Evolutionary conservation across 2,797 vertebrate genomes (phyloP).

Genomic region (Salmo trutta): DNA sequence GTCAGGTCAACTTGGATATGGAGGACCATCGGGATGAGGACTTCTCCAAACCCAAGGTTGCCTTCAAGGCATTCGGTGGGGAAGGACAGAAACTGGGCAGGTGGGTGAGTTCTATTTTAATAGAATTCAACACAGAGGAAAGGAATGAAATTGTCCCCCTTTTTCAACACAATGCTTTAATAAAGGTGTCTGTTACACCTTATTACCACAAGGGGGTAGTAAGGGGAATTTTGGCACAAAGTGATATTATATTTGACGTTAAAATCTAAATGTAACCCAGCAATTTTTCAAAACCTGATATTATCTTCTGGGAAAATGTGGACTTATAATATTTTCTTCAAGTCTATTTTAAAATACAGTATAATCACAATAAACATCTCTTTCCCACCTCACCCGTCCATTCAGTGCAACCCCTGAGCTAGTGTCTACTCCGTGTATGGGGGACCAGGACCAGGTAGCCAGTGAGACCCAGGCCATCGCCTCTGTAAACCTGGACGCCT

Average conservation of each 20-base stretch:
- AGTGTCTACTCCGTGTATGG: conserved; percentile 63
- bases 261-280: too few species aligned
- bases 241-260: too few species aligned
- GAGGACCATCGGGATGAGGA: conserved; percentile 98
- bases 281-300: too few species aligned
- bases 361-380: not conserved
- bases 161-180: too few species aligned
- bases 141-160: too few species aligned
- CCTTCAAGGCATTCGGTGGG: conserved; percentile 92
- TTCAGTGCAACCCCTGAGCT: conserved; percentile 87
- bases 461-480: conserved; percentile 90
- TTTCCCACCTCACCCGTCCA: not conserved
- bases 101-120: conserved; percentile 67
- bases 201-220: too few species aligned
- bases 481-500: conserved; percentile 79
- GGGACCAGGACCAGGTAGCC: conserved; percentile 75
- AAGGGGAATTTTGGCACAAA: too few species aligned
- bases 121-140: too few species aligned
- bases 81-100: conserved; percentile 98
- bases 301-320: too few species aligned
- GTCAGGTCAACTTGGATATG: conserved; percentile 97
- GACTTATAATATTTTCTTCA: too few species aligned
- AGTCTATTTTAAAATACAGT: not conserved
- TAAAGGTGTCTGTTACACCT: too few species aligned
- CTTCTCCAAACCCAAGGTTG: conserved; percentile 83